A percentile compares a stretch with the other conserved stretches of the same genome.
phyloP scores from a whole-genome alignment of 2,113 vertebrate genomes.

The Myotis yumanensis region DNA sequence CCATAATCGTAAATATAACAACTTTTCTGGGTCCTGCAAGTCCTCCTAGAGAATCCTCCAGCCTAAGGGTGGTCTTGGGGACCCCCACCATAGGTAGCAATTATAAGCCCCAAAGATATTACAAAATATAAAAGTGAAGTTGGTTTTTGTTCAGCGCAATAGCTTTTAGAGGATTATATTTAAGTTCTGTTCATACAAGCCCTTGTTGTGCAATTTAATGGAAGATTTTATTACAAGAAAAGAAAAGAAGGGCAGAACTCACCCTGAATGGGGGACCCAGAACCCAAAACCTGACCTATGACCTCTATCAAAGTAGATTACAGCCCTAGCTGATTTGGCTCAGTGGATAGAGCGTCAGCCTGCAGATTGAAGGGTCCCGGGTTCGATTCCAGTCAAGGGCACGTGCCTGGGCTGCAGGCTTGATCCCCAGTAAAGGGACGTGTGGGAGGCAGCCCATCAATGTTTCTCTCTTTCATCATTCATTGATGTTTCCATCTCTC shows the following conservation, averaged over 20 bases:
- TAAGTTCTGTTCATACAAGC: no score
- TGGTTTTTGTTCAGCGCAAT: not conserved
- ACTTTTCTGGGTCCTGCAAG: not conserved
- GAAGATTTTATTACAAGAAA: no score
- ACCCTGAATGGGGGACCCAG: not conserved
- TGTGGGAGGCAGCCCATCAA: not conserved
- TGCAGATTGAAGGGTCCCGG: not conserved
- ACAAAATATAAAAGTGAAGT: not conserved
- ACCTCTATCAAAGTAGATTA: not conserved
- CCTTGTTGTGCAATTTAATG: no score
- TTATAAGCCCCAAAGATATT: not conserved
- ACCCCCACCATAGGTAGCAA: not conserved
- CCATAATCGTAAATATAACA: not conserved
- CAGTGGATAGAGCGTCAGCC: not conserved
- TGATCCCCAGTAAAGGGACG: not conserved
- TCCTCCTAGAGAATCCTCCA: not conserved
- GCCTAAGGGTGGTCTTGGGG: not conserved
- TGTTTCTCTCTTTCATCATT: not conserved
- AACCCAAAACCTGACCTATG: not conserved
- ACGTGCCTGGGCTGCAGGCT: not conserved
- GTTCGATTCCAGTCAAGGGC: not conserved
- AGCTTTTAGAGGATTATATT: not conserved
- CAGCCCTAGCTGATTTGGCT: not conserved
- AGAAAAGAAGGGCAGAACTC: not conserved
- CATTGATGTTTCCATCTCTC: not conserved